Evolutionary conservation across 2,113 vertebrate genomes (phyloP).

Genomic region (Psilopsiagon aymara): DNA sequence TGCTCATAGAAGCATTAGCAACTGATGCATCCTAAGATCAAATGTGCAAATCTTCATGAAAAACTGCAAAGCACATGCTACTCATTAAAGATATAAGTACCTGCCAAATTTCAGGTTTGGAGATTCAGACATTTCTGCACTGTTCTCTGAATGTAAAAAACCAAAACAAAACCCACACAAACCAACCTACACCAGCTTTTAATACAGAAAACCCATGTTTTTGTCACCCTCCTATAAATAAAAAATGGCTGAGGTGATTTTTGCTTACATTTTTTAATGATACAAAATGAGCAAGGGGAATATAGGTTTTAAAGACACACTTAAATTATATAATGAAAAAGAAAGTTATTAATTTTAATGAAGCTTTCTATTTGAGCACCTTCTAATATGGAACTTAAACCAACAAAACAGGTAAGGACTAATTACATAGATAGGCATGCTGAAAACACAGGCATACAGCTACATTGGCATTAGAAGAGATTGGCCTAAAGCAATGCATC

Average conservation of each 20-base stretch:
- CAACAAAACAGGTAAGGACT: neutral
- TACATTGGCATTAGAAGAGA: neutral
- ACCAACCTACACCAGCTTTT: neutral
- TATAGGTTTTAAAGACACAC: neutral
- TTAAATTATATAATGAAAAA: neutral
- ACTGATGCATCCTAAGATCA: neutral
- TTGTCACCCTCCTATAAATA: neutral
- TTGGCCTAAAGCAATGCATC: neutral
- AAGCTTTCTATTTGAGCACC: neutral
- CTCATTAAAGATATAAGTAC: neutral
- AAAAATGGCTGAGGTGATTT: neutral
- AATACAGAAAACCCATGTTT: neutral
- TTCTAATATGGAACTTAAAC: neutral
- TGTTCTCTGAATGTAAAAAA: neutral
- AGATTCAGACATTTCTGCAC: neutral
- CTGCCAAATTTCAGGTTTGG: neutral
- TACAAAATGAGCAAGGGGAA: neutral
- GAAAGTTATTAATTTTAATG: neutral
- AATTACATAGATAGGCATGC: neutral
- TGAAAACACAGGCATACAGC: neutral
- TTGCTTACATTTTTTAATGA: neutral
- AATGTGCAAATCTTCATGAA: neutral
- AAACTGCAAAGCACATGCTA: neutral
- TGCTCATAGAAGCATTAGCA: neutral
- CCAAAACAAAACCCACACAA: neutral